Conservation (phyloP, 35 echinoderm and acorn worm genomes). For the Amphiura filiformis region DNA sequence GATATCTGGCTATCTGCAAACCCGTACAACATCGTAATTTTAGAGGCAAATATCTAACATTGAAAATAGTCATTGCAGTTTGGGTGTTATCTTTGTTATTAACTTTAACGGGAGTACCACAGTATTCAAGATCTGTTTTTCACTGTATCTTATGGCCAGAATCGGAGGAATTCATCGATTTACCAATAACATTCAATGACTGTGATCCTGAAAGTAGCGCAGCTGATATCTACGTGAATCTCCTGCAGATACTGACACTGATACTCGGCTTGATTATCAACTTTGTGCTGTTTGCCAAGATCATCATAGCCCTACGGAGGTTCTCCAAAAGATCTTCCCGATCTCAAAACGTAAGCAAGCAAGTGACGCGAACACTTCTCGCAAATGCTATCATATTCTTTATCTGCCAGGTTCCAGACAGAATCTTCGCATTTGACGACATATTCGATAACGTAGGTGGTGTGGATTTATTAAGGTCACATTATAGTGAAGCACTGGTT, state of each 20-base stretch:
- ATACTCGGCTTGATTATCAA: background rate
- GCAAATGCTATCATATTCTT: background rate
- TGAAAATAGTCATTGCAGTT: background rate
- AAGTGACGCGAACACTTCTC: background rate
- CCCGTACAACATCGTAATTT: background rate
- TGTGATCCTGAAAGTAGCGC: too few species aligned
- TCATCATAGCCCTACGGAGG: background rate
- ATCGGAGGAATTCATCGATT: too few species aligned
- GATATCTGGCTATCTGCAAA: background rate
- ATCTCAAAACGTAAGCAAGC: background rate
- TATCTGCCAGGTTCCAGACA: background rate
- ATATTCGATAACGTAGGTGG: background rate
- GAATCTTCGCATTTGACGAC: background rate
- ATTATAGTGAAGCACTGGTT: too few species aligned
- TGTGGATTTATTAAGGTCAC: too few species aligned
- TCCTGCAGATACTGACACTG: background rate
- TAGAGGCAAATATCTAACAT: background rate
- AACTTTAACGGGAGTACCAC: background rate
- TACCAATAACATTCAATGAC: too few species aligned
- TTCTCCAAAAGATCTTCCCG: background rate
- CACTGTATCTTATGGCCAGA: too few species aligned
- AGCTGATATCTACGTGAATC: background rate
- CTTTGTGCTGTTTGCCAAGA: background rate
- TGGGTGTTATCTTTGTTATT: background rate
- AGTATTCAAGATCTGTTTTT: background rate